Evolutionary conservation across 2,113 vertebrate genomes (phyloP).

Genomic region (Peromyscus maniculatus): DNA sequence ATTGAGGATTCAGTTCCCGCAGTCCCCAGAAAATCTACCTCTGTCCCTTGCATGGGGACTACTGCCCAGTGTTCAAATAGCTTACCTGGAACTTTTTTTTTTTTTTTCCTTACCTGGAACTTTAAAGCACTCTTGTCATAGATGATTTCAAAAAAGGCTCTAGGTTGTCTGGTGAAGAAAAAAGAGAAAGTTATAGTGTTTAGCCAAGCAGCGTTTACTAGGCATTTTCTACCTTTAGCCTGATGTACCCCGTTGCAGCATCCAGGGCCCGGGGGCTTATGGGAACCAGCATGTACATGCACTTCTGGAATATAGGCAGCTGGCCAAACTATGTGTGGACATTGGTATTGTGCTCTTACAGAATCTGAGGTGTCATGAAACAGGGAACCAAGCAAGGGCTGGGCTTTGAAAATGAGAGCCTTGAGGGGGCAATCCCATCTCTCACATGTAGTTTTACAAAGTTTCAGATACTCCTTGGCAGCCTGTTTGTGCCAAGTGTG

Average conservation of each 20-base stretch:
- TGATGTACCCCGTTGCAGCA: not conserved
- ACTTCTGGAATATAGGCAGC: not conserved
- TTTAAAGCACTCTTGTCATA: not conserved
- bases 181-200: not conserved
- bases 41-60: not conserved
- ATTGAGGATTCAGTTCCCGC: not conserved
- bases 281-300: not conserved
- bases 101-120: not conserved
- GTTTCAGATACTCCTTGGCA: not conserved
- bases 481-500: not conserved
- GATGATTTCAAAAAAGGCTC: slow-evolving; percentile 16
- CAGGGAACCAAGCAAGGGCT: not conserved
- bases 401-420: slow-evolving; percentile 1
- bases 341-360: not conserved
- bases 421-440: not conserved
- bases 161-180: not conserved
- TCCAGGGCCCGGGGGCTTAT: not conserved
- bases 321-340: not conserved
- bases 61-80: not conserved
- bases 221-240: not conserved
- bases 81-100: not conserved
- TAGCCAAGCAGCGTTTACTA: not conserved
- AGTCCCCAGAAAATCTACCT: not conserved
- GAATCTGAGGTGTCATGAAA: not conserved
- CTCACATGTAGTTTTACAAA: not conserved